phyloP scores from a whole-genome alignment of 2,113 vertebrate genomes.

The Saguinus imperator region DNA sequence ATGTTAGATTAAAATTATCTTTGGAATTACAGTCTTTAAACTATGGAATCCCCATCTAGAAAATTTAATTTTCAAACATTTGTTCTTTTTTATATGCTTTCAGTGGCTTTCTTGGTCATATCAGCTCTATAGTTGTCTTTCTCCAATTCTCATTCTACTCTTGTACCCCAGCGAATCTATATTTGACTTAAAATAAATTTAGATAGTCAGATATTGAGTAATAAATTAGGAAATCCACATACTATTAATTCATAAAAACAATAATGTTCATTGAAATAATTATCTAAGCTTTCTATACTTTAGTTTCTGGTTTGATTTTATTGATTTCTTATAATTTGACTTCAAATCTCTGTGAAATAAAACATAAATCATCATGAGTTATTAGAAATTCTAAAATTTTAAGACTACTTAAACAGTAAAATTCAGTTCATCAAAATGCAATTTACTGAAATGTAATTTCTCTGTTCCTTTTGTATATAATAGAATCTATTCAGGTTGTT shows the following conservation, averaged over 20 bases:
- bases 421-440: constrained; percentile 18
- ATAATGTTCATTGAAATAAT: neutral
- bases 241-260: neutral
- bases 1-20: constrained; percentile 44
- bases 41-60: neutral
- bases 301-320: neutral
- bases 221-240: constrained; percentile 31
- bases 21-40: constrained; percentile 7
- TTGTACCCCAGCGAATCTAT: neutral
- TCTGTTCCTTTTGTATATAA: neutral
- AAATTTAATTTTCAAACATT: constrained; percentile 47
- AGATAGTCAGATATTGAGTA: constrained; percentile 30
- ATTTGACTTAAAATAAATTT: constrained; percentile 57
- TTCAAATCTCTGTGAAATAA: constrained; percentile 34
- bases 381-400: constrained; percentile 34
- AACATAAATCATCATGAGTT: constrained; percentile 39
- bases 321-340: constrained; percentile 11
- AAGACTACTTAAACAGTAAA: constrained; percentile 15
- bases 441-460: neutral
- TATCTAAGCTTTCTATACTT: neutral
- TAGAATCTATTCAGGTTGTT: neutral
- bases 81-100: neutral
- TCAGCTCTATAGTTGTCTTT: neutral
- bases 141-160: neutral
- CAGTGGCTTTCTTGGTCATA: neutral